phyloP scores from a whole-genome alignment of 2,113 vertebrate species.

The Sphaerodactylus townsendi region DNA sequence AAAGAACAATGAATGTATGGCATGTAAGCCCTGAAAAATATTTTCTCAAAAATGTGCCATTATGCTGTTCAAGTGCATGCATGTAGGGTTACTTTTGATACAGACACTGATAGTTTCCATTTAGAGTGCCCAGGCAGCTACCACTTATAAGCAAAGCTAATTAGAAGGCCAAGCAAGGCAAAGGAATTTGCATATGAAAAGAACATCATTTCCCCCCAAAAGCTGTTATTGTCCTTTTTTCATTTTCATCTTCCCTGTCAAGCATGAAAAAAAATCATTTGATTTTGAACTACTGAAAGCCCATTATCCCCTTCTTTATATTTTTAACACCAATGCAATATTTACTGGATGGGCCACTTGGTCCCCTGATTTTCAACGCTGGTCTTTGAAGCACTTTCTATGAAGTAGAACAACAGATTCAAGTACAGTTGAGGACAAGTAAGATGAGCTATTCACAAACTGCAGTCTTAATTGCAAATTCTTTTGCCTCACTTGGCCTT shows the following conservation, averaged over 20 bases:
- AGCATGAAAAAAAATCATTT: slow-evolving; percentile 27
- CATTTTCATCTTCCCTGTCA: slow-evolving; percentile 50
- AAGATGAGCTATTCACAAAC: slow-evolving; percentile 52
- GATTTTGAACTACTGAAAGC: slow-evolving; percentile 51
- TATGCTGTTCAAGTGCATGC: slow-evolving; percentile 1
- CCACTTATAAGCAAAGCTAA: slow-evolving; percentile 61
- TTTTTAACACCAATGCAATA: slow-evolving; percentile 47
- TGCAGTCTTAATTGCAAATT: slow-evolving; percentile 70
- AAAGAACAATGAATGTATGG: not conserved
- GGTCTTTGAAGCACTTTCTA: slow-evolving; percentile 49
- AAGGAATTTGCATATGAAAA: slow-evolving; percentile 61
- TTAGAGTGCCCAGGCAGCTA: slow-evolving; percentile 50
- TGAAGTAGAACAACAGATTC: slow-evolving; percentile 61
- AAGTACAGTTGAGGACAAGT: slow-evolving; percentile 57
- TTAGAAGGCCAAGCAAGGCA: slow-evolving; percentile 60
- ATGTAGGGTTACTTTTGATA: not conserved
- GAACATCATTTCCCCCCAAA: slow-evolving; percentile 53
- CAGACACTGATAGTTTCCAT: slow-evolving; percentile 48
- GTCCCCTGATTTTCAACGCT: slow-evolving; percentile 45
- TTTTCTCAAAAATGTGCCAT: slow-evolving; percentile 15
- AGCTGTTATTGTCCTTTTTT: slow-evolving; percentile 46
- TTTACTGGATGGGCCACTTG: slow-evolving; percentile 49
- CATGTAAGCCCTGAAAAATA: slow-evolving; percentile 1
- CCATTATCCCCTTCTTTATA: slow-evolving; percentile 42
- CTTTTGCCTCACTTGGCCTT: slow-evolving; percentile 48